These are phyloP conservation scores for Mormyrops attenuatus DNA, from an alignment of 2,797 vertebrate species.

Conservation along the genomic window DNA sequence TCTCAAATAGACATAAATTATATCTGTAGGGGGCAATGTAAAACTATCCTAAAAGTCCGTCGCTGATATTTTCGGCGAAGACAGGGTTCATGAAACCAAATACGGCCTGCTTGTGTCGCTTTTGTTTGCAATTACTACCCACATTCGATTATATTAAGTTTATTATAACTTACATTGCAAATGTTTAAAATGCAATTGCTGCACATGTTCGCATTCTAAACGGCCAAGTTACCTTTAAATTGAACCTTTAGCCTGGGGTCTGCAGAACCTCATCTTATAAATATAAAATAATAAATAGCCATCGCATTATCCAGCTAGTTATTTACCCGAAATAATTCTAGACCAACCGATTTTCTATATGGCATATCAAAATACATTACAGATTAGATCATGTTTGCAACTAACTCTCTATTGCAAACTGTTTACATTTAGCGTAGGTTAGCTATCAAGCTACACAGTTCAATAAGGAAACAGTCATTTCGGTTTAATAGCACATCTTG, in stretches of 20 bases:
- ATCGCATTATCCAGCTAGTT: background rate
- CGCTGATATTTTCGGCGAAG: background rate
- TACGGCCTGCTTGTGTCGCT: background rate
- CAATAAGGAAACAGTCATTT: background rate
- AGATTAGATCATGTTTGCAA: background rate
- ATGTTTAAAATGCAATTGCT: background rate
- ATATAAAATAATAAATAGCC: background rate
- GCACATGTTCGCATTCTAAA: background rate
- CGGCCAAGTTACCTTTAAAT: background rate
- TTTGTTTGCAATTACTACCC: background rate
- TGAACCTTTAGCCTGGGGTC: background rate
- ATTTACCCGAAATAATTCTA: background rate
- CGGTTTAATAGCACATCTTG: background rate
- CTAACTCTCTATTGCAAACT: background rate
- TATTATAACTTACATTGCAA: background rate
- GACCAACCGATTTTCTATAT: background rate
- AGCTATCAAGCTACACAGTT: background rate
- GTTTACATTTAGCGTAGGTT: conserved; percentile 2
- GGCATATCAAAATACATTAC: background rate
- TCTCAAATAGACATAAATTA: background rate
- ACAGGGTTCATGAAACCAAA: background rate
- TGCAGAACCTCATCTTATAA: background rate
- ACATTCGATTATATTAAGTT: background rate
- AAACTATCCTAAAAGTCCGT: background rate
- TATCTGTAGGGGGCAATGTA: background rate